Evolutionary conservation across 2,113 vertebrate species (phyloP).

Genomic region (Stigmatopora argus): DNA sequence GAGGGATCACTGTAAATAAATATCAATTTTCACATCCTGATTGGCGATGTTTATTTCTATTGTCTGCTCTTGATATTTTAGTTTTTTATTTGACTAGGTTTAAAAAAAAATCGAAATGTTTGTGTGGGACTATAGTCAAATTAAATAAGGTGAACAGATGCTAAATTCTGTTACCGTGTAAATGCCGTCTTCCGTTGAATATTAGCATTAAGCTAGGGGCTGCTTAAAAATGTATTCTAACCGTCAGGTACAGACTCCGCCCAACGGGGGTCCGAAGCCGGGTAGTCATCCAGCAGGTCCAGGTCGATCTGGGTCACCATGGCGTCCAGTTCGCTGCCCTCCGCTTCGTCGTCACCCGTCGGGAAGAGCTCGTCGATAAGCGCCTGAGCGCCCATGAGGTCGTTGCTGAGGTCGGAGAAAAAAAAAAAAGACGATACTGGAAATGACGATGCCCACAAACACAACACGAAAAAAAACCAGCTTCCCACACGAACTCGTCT

Average conservation of each 20-base stretch:
- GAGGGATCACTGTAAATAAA: no score
- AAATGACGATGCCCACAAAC: background rate
- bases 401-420: slow-evolving; percentile 71
- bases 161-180: no score
- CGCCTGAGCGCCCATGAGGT: slow-evolving; percentile 78
- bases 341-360: slow-evolving; percentile 57
- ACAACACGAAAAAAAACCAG: background rate
- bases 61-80: no score
- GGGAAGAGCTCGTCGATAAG: slow-evolving; percentile 82
- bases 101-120: no score
- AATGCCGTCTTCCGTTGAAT: no score
- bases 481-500: background rate
- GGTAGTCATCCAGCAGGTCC: slow-evolving; percentile 92
- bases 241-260: slow-evolving; percentile 93
- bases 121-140: no score
- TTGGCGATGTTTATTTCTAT: no score
- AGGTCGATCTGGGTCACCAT: slow-evolving; percentile 83
- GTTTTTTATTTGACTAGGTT: no score
- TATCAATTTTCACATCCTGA: no score
- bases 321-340: slow-evolving; percentile 76
- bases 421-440: background rate
- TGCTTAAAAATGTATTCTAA: slow-evolving; percentile 44
- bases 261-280: slow-evolving; percentile 94
- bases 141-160: no score
- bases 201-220: no score